phyloP scores from a whole-genome alignment of 2,797 vertebrate genomes.

The Sebastes aleutianus region DNA sequence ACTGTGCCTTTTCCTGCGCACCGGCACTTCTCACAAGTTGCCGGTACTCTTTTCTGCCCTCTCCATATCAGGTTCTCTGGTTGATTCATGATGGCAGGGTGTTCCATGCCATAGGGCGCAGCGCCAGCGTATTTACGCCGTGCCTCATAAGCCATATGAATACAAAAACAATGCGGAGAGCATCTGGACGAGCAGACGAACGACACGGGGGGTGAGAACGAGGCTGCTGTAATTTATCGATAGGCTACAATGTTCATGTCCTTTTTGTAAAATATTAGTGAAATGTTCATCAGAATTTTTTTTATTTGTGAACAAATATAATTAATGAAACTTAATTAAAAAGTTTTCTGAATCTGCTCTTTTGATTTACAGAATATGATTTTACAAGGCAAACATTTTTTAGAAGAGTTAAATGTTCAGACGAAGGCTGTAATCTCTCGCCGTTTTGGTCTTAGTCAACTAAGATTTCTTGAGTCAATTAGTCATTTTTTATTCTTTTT shows the following conservation, averaged over 20 bases:
- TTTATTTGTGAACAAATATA: background rate
- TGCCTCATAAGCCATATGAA: background rate
- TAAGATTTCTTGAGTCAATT: background rate
- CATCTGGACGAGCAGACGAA: background rate
- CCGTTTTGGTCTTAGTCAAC: background rate
- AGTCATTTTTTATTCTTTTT: background rate
- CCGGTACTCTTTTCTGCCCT: no score
- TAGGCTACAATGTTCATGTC: background rate
- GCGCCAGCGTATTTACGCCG: background rate
- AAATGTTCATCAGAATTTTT: background rate
- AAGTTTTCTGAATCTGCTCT: background rate
- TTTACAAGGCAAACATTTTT: background rate
- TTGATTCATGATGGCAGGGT: no score
- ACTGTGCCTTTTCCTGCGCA: no score
- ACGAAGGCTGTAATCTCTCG: background rate
- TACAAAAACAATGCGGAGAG: background rate
- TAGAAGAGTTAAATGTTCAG: background rate
- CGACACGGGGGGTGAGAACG: background rate
- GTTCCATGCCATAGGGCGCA: background rate
- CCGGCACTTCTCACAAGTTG: no score
- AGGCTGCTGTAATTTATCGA: background rate
- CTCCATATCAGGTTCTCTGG: no score
- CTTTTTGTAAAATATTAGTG: background rate
- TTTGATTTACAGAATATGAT: background rate
- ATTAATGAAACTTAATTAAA: background rate